A percentile compares a stretch with the other conserved stretches of the same genome.
Conservation (phyloP, 2,113 vertebrate species). For the Pangasianodon gigas region DNA sequence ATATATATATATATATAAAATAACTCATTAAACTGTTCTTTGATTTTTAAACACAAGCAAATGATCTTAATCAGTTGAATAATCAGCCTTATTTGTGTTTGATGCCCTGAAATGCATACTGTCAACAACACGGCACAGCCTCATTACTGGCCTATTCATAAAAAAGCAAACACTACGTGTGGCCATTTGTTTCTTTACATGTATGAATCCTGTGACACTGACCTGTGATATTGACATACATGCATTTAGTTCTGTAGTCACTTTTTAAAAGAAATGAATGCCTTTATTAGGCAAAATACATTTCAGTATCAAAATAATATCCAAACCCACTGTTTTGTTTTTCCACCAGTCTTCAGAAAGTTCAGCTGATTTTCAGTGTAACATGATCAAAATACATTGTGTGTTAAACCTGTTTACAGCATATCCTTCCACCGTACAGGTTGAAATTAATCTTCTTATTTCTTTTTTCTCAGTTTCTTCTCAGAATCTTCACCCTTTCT, state of each 20-base stretch:
- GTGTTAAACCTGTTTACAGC: neutral
- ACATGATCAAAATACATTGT: constrained; percentile 6
- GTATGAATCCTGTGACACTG: neutral
- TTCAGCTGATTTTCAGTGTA: neutral
- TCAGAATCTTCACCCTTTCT: neutral
- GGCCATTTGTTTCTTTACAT: neutral
- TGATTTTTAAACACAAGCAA: constrained; percentile 77
- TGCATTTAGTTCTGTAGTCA: neutral
- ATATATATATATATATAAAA: constrained; percentile 33
- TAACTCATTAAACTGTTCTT: constrained; percentile 77
- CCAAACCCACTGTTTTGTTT: neutral
- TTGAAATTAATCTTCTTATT: neutral
- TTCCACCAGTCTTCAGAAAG: neutral
- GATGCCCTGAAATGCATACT: neutral
- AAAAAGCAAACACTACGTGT: neutral
- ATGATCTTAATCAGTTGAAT: constrained; percentile 61
- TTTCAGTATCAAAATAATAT: constrained; percentile 12
- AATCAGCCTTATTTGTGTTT: constrained; percentile 16
- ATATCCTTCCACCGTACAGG: neutral
- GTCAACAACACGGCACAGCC: neutral
- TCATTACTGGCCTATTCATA: constrained; percentile 10
- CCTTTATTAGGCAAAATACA: constrained; percentile 6
- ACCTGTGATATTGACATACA: constrained; percentile 11
- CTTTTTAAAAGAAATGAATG: neutral
- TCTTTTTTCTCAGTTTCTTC: neutral